Percentiles rank a stretch among this genome's conserved stretches.
phyloP scores from a whole-genome alignment of 2,797 vertebrate genomes.

The Lagorchestes hirsutus region DNA sequence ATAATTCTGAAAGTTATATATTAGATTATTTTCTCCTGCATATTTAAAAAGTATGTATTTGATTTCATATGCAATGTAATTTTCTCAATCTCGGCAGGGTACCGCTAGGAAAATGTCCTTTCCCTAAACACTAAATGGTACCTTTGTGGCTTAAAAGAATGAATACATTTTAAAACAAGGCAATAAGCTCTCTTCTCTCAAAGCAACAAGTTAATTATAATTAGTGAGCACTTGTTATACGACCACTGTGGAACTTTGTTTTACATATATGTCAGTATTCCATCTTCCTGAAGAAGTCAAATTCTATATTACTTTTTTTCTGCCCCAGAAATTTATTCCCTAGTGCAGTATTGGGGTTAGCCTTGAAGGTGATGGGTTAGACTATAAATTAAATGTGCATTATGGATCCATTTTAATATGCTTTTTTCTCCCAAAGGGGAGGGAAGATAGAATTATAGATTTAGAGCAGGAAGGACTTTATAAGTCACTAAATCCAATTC shows the following conservation, averaged over 20 bases:
- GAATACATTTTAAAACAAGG: not conserved
- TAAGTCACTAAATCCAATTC: not conserved
- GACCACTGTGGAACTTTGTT: slow-evolving; percentile 12
- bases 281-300: not conserved
- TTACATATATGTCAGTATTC: not conserved
- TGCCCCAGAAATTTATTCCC: not conserved
- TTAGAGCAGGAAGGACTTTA: not conserved
- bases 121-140: not conserved
- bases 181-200: not conserved
- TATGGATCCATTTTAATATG: slow-evolving; percentile 5
- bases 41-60: not conserved
- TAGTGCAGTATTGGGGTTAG: not conserved
- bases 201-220: not conserved
- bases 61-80: not conserved
- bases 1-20: not conserved
- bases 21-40: not conserved
- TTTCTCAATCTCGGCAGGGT: not conserved
- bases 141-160: not conserved
- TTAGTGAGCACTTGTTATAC: not conserved
- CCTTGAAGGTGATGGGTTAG: not conserved
- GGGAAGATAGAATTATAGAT: not conserved
- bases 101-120: not conserved
- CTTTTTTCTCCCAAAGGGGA: not conserved
- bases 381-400: not conserved
- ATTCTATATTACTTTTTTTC: slow-evolving; percentile 16